These are phyloP conservation scores for Serrognathus titanus DNA, from an alignment of 2,888 invertebrate genomes.

Conservation along the genomic window DNA sequence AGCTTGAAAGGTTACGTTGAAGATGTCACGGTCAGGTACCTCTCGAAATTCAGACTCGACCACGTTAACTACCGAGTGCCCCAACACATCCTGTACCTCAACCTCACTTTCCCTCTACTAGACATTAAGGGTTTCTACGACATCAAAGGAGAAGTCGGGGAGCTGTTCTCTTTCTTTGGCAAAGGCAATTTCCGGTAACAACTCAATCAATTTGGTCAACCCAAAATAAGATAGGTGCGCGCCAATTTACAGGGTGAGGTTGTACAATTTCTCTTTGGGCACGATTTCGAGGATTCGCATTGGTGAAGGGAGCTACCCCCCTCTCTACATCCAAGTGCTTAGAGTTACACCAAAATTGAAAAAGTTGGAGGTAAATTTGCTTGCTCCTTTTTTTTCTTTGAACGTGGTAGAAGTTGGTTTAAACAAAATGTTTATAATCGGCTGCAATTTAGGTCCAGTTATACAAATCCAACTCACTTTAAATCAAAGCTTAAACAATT, in stretches of 20 bases:
- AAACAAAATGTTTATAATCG: no score
- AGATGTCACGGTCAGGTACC: conserved; percentile 41
- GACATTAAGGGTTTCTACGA: conserved; percentile 44
- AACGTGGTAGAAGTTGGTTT: no score
- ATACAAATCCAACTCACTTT: no score
- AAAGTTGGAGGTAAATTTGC: conserved; percentile 36
- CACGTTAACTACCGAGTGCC: conserved; percentile 40
- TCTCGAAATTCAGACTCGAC: conserved; percentile 45
- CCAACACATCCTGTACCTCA: conserved; percentile 39
- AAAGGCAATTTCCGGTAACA: conserved; percentile 46
- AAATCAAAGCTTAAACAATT: no score
- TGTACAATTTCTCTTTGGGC: conserved; percentile 40
- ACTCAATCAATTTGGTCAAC: background rate
- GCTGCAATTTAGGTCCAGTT: no score
- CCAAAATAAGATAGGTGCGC: background rate
- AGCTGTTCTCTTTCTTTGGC: conserved; percentile 41
- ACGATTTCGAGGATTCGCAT: conserved; percentile 32
- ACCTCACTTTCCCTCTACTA: conserved; percentile 44
- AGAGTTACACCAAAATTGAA: conserved; percentile 39
- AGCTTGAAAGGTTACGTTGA: conserved; percentile 43
- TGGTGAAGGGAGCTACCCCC: conserved; percentile 25
- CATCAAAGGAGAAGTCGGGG: conserved; percentile 42
- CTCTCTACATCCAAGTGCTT: conserved; percentile 30
- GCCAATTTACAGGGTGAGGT: conserved; percentile 38
- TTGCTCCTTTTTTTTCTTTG: background rate